Evolutionary conservation across 2,113 vertebrate species (phyloP), one percentile per base, ranked within the genome.

Genomic region (Malurus cyaneus): DNA sequence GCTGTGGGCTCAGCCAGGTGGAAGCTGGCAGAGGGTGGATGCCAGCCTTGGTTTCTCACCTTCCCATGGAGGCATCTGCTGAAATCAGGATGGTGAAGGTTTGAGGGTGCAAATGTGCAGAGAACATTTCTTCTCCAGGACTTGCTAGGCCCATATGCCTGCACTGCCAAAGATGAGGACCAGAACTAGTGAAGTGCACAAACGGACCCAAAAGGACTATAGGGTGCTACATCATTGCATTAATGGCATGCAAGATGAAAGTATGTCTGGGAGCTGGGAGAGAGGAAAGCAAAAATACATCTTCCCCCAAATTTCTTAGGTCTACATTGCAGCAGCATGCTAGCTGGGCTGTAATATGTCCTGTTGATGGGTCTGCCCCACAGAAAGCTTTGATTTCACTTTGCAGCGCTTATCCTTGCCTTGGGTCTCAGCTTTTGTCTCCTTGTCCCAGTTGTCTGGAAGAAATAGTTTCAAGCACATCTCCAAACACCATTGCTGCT

Each of bases 321-420:
- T 74, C 23, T 60, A 3, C 0, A 0, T 41, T 78, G 36, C 32
- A 65, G 32, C 1, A 0, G 32, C 31, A 29, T 39, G 34, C 26
- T n/a, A 76, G 32, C 17, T 84, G 65, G 29, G 44, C 70, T 78
- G 29, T 29, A 69, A 36, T 15, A 39, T 0, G 0, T 46, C 36
- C 57, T 18, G 5, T 24, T 54, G n/a, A 36, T 32, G 61, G 39
- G 18, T 71, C 59, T 86, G 46, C 60, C 71, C 8, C 9, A 18
- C 49, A 36, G 24, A 42, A n/a, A 92, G 15, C 14, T 82, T 25
- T 17, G 18, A 26, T 16, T 32, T 36, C 65, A 46, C 18, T 41
- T 56, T 3, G 1, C 53, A 62, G 67, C 0, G 0, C 36, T 91
- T 64, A 49, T 21, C 28, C 50, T 87, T 4, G 1, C 7, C 41